Evolutionary conservation across 1,140 invertebrate genomes (phyloP), one percentile per base, ranked within the genome.

Genomic region (Mesaphorura yosii): DNA sequence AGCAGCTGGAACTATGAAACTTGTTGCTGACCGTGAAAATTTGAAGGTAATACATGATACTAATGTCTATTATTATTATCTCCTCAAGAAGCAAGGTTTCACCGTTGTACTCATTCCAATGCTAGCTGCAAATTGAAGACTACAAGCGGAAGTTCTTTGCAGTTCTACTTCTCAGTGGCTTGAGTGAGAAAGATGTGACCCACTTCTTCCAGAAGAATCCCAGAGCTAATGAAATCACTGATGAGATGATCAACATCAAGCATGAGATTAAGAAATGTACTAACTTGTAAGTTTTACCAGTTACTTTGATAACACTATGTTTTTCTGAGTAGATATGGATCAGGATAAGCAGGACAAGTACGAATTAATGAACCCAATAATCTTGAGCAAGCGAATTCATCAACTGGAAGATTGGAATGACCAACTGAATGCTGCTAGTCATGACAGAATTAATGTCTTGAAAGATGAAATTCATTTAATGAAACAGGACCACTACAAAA

Each of bases 161-260:
- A 1, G 59, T 46, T 2, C 26, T 57, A 3, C n/a, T 58, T 10
- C 19, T 61, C n/a, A 45, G 52, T 19, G 48, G 48, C 38, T 29
- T 48, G 15, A 48, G 42, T 37, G 59, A 61, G 25, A 51, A 45
- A 23, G 51, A 53, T 39, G 59, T 61, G 4, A 27, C 28, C n/a
- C 50, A 51, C 44, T 51, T 61, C 19, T 34, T 61, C 26, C 40
- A 58, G 41, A 50, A 51, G 17, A 54, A 58, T 42, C 54, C 59
- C 1, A 51, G 48, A 23, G 55, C 59, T 41, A 20, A 40, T 0
- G 2, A 17, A n/a, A 19, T 60, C 14, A 48, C 52, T 2, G 54
- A 60, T 28, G 47, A 60, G 40, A 53, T 57, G 29, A 27, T 34
- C 15, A 26, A 55, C 17, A 6, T 59, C 12, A 44, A 38, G 15